Conservation (phyloP, 2,888 invertebrate species). For the Xanthia togata region DNA sequence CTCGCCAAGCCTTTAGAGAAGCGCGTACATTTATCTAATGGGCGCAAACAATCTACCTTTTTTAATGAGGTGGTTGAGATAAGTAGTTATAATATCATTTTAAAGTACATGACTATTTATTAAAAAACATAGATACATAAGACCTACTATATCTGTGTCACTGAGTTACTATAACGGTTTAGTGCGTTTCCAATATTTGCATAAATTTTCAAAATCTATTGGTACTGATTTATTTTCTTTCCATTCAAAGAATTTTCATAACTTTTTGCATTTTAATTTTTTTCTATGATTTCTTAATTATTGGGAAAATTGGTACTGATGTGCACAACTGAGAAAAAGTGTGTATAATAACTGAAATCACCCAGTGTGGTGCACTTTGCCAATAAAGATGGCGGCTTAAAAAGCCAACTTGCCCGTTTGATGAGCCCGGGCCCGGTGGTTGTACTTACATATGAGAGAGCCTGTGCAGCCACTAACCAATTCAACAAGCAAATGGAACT, state of each 20-base stretch:
- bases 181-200: background rate
- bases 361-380: background rate
- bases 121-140: background rate
- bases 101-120: background rate
- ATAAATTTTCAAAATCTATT: background rate
- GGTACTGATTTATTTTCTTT: background rate
- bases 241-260: background rate
- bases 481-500: background rate
- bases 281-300: background rate
- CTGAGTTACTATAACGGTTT: background rate
- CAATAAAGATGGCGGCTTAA: background rate
- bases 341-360: background rate
- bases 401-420: background rate
- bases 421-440: background rate
- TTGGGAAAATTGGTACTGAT: background rate
- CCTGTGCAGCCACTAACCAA: background rate
- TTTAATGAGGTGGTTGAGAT: constrained; percentile 36
- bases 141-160: background rate
- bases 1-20: constrained; percentile 55
- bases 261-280: background rate
- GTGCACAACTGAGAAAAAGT: background rate
- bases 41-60: constrained; percentile 42
- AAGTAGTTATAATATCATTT: constrained; percentile 7
- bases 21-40: constrained; percentile 57
- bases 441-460: background rate